These are phyloP conservation scores for Pollenia labialis DNA, from an alignment of 2,888 invertebrate species.

Conservation along the genomic window DNA sequence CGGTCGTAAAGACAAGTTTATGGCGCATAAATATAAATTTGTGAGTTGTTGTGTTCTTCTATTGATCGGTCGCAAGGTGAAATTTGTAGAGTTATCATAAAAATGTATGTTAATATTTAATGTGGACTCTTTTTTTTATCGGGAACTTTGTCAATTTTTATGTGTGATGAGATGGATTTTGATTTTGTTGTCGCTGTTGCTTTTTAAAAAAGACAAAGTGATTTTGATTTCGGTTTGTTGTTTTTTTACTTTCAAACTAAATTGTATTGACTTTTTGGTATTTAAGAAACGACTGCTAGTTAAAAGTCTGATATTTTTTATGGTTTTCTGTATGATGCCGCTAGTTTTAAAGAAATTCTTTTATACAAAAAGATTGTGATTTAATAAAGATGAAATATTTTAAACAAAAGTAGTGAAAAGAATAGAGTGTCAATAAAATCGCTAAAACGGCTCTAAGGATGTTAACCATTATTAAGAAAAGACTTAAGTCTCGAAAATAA, in stretches of 20 bases:
- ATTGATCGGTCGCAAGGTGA: slow-evolving; percentile 71
- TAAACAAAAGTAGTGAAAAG: background rate
- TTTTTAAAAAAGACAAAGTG: slow-evolving; percentile 53
- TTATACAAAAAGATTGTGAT: background rate
- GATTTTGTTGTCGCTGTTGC: slow-evolving; percentile 15
- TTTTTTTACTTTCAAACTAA: slow-evolving; percentile 43
- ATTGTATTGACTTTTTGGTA: slow-evolving; percentile 63
- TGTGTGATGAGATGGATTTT: slow-evolving; percentile 42
- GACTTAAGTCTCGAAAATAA: too few relatives aligned
- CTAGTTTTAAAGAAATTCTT: slow-evolving; percentile 22
- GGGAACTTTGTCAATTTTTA: slow-evolving; percentile 70
- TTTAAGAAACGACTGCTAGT: slow-evolving; percentile 33
- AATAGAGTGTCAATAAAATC: background rate
- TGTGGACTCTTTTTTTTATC: slow-evolving; percentile 49
- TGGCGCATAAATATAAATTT: slow-evolving; percentile 67
- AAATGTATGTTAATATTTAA: slow-evolving; percentile 68
- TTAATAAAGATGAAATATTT: background rate
- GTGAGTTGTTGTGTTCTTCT: slow-evolving; percentile 48
- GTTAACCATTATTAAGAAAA: too few relatives aligned
- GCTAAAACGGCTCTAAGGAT: too few relatives aligned
- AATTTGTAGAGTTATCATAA: slow-evolving; percentile 71
- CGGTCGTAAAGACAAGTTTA: slow-evolving; percentile 61
- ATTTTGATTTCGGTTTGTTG: slow-evolving; percentile 12
- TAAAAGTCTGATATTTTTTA: slow-evolving; percentile 4
- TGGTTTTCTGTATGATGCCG: slow-evolving; percentile 37